Evolutionary conservation across 2,888 invertebrate genomes (phyloP), one percentile per base, ranked within the genome.

Genomic region (Baronia brevicornis): DNA sequence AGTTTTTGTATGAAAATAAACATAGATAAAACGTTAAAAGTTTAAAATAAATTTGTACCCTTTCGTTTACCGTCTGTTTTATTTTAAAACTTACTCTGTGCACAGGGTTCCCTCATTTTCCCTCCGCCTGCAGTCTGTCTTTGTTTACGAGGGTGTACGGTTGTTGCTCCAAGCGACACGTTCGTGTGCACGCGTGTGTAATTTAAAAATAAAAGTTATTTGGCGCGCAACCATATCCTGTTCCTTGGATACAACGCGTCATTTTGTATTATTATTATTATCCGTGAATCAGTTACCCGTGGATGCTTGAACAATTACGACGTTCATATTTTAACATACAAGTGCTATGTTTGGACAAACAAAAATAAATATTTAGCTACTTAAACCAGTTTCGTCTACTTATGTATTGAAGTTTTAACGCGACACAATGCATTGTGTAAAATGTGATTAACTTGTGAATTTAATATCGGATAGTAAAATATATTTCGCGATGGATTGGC

Each of bases 401-500:
- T 30, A 22, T 11, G 14, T 27, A 8, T 24, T 27, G n/a, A n/a
- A n/a, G n/a, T n/a, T n/a, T n/a, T n/a, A n/a, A n/a, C n/a, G n/a
- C n/a, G n/a, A n/a, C n/a, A n/a, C 12, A 18, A 8, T 14, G 10
- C 7, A 8, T 8, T 8, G 10, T 11, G 12, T 14, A 14, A 35
- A 15, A 15, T 24, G 25, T 29, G 14, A 15, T 11, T 7, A 25
- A 11, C 17, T 9, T 12, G 25, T 29, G 20, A 21, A 11, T 11
- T 35, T 10, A 15, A n/a, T 22, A 21, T 15, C 22, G 7, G 33
- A 7, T 27, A 33, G 11, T 27, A 33, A 21, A n/a, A n/a, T n/a
- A n/a, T n/a, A n/a, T n/a, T n/a, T n/a, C n/a, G n/a, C 60, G 43
- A 80, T 82, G 69, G 87, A 86, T 68, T 88, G 88, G 88, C 86